Percentiles rank a stretch among this genome's conserved stretches.
Conservation (phyloP, 2,113 vertebrate genomes). For the Pseudois nayaur region DNA sequence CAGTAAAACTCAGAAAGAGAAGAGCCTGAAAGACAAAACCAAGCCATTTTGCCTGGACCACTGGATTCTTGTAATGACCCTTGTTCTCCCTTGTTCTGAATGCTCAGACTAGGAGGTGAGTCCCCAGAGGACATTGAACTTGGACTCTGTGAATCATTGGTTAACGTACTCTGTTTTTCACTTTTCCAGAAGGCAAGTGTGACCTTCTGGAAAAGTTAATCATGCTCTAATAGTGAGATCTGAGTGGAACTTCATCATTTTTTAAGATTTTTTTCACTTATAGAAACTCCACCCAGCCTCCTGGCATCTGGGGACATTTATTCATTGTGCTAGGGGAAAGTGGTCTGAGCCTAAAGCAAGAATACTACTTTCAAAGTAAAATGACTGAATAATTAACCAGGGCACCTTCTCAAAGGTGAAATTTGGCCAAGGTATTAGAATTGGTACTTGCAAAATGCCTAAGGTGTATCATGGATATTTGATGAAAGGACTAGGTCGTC, state of each 20-base stretch:
- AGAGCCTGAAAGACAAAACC: not conserved
- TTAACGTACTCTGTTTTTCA: not conserved
- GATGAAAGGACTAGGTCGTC: slow-evolving; percentile 42
- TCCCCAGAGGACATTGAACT: not conserved
- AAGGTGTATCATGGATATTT: slow-evolving; percentile 57
- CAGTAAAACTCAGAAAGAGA: not conserved
- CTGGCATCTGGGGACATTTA: not conserved
- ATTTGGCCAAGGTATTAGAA: not conserved
- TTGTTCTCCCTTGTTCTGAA: not conserved
- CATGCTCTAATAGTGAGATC: not conserved
- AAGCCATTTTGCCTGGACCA: not conserved
- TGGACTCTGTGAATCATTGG: slow-evolving; percentile 6
- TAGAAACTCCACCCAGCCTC: not conserved
- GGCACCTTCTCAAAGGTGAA: not conserved
- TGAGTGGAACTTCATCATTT: not conserved
- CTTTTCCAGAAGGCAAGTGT: not conserved
- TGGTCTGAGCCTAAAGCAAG: slow-evolving; percentile 1
- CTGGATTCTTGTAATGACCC: not conserved
- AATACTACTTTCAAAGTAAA: slow-evolving; percentile 8
- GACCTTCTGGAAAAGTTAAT: not conserved
- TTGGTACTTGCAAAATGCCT: slow-evolving; percentile 4
- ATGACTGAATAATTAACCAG: slow-evolving; percentile 16
- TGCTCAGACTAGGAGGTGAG: not conserved
- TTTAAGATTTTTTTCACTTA: not conserved
- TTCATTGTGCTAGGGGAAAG: not conserved